Conservation (phyloP, 2,113 vertebrate species). For the Cyprinodon tularosa region DNA sequence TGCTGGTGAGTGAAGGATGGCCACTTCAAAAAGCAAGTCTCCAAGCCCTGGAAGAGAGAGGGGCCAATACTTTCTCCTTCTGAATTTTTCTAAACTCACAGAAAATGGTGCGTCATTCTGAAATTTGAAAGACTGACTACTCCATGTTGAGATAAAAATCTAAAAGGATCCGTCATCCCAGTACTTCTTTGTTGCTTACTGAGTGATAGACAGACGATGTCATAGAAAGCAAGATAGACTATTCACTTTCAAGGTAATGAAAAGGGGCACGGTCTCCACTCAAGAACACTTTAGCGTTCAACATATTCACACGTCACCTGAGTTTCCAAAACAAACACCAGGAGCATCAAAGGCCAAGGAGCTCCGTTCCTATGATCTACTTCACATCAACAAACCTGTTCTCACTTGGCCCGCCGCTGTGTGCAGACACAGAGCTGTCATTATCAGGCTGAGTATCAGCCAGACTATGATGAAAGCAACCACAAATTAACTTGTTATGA, state of each 20-base stretch:
- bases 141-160: slow-evolving; percentile 12
- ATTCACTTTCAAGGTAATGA: slow-evolving; percentile 63
- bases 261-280: slow-evolving; percentile 40
- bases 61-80: slow-evolving; percentile 78
- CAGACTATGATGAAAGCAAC: slow-evolving; percentile 37
- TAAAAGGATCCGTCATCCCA: slow-evolving; percentile 6
- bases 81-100: slow-evolving; percentile 60
- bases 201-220: slow-evolving; percentile 31
- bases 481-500: slow-evolving; percentile 21
- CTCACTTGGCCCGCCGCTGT: slow-evolving; percentile 45
- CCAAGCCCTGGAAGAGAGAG: slow-evolving; percentile 57
- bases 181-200: background rate
- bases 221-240: slow-evolving; percentile 27
- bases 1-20: slow-evolving; percentile 70
- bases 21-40: slow-evolving; percentile 55
- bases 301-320: slow-evolving; percentile 28
- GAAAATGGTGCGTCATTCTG: slow-evolving; percentile 15
- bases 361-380: slow-evolving; percentile 14
- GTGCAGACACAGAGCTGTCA: slow-evolving; percentile 62
- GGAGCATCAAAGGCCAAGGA: slow-evolving; percentile 68
- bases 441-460: slow-evolving; percentile 13
- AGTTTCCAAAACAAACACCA: slow-evolving; percentile 73
- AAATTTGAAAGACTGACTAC: background rate
- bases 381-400: slow-evolving; percentile 71
- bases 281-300: slow-evolving; percentile 5